These are phyloP conservation scores for Rhinatrema bivittatum DNA, from an alignment of 2,797 vertebrate species.

Conservation along the genomic window DNA sequence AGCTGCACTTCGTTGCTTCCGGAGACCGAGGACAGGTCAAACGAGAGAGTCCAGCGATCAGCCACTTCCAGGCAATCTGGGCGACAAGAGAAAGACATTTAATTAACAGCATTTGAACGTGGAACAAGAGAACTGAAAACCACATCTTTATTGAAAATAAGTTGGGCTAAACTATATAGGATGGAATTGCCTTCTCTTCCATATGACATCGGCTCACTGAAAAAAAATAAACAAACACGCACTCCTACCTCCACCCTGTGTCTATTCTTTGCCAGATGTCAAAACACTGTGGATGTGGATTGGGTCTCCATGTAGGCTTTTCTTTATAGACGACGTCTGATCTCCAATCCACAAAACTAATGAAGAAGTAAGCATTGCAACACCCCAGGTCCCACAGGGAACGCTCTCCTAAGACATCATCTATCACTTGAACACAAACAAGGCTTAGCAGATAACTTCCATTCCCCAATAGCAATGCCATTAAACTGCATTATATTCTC, in stretches of 20 bases:
- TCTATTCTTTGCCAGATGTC: conserved; percentile 49
- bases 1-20: conserved; percentile 56
- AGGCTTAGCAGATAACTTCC: not conserved
- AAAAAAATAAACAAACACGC: not conserved
- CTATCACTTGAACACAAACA: conserved; percentile 3
- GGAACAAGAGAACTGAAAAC: not conserved
- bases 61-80: conserved; percentile 60
- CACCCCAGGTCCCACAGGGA: conserved; percentile 55
- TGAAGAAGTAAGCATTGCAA: conserved; percentile 61
- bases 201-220: not conserved
- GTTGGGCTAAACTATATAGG: too few relatives aligned
- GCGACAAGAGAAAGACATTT: not conserved
- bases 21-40: conserved; percentile 79
- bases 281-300: conserved; percentile 64
- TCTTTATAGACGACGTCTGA: conserved; percentile 56
- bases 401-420: conserved; percentile 44
- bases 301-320: conserved; percentile 31
- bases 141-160: not conserved
- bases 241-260: not conserved
- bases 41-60: conserved; percentile 65
- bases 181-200: too few relatives aligned
- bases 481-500: too few relatives aligned
- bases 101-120: too few relatives aligned
- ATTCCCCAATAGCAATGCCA: not conserved
- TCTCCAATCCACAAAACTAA: conserved; percentile 70